phyloP scores from a whole-genome alignment of 2,888 invertebrate species.

The Escarpia spicata region DNA sequence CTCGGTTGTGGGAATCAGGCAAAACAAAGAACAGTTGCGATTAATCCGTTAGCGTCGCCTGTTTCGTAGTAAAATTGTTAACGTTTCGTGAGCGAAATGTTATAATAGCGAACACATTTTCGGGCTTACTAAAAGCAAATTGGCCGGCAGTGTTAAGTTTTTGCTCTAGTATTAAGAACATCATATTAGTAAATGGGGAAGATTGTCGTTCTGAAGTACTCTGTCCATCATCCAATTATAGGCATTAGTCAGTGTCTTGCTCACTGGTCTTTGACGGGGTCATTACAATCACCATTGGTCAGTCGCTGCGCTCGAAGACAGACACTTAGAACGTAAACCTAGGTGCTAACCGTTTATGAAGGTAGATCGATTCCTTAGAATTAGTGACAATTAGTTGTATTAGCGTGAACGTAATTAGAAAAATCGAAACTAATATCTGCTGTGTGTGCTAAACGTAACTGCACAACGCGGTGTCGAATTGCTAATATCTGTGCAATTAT shows the following conservation, averaged over 20 bases:
- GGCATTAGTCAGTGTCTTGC: not conserved
- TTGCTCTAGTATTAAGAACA: too few species aligned
- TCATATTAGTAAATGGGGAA: too few species aligned
- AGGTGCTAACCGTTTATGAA: not conserved
- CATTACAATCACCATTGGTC: not conserved
- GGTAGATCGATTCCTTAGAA: not conserved
- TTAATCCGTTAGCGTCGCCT: too few species aligned
- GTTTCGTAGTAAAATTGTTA: too few species aligned
- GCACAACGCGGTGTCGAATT: not conserved
- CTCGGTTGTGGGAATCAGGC: too few species aligned
- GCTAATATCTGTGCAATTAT: not conserved
- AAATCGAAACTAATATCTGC: not conserved
- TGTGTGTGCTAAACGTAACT: not conserved
- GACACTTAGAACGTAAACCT: not conserved
- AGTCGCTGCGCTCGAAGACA: not conserved
- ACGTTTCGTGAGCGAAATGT: too few species aligned
- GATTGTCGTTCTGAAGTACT: too few species aligned
- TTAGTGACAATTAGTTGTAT: not conserved
- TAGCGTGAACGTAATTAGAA: not conserved
- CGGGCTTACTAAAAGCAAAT: too few species aligned
- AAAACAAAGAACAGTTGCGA: too few species aligned
- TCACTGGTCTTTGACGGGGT: not conserved
- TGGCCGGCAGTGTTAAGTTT: too few species aligned
- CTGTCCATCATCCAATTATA: not conserved
- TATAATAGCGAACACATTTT: too few species aligned